Percentiles rank a stretch among this genome's conserved stretches.
Conservation (phyloP, 2,113 vertebrate genomes). For the Danio rerio region DNA sequence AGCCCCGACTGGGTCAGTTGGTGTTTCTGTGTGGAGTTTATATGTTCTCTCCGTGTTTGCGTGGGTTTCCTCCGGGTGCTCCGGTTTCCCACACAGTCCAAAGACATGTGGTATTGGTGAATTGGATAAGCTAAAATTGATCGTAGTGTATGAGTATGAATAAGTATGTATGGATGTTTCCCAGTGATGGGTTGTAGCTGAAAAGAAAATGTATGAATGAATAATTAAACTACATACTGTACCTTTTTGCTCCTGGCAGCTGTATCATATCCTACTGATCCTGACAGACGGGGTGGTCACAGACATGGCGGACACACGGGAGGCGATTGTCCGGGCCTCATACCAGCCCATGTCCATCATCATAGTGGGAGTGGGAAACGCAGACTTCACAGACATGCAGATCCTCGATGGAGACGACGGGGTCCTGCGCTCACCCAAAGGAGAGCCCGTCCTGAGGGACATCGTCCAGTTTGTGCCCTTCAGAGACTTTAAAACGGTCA, state of each 20-base stretch:
- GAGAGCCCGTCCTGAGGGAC: constrained; percentile 88
- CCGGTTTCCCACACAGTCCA: too few species aligned
- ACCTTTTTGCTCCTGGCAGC: constrained; percentile 71
- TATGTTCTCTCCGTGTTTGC: too few species aligned
- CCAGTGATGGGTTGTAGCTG: too few species aligned
- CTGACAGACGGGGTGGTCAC: constrained; percentile 94
- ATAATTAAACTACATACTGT: too few species aligned
- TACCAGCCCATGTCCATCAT: constrained; percentile 95
- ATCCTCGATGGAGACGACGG: constrained; percentile 91
- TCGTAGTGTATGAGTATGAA: too few species aligned
- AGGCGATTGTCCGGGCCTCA: constrained; percentile 91
- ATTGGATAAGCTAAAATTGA: too few species aligned
- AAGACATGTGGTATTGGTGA: too few species aligned
- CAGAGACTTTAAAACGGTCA: constrained; percentile 94
- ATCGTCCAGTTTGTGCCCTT: constrained; percentile 96
- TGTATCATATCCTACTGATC: constrained; percentile 94
- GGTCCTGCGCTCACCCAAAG: constrained; percentile 85
- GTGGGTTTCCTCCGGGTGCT: too few species aligned
- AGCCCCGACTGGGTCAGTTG: too few species aligned
- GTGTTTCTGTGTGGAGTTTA: too few species aligned
- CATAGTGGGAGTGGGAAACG: constrained; percentile 93
- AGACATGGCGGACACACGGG: constrained; percentile 91
- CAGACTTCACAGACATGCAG: constrained; percentile 96
- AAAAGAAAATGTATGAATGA: too few species aligned
- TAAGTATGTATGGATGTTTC: too few species aligned